phyloP scores from a whole-genome alignment of 2,113 vertebrate genomes.

The Halichoeres trimaculatus region DNA sequence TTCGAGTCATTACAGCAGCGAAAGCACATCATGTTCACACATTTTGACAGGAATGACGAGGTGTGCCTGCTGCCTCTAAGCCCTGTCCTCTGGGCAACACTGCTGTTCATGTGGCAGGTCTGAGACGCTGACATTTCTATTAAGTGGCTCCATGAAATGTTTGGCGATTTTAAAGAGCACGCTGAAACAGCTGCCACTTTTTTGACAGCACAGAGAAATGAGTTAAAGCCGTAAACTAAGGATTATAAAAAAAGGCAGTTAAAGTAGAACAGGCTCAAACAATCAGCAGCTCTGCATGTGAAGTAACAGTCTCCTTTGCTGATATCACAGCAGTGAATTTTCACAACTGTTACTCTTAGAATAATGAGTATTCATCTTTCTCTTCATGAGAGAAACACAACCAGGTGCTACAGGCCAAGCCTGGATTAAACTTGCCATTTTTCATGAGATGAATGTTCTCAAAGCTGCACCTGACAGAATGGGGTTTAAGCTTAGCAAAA shows the following conservation, averaged over 20 bases:
- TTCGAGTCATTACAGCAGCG: slow-evolving; percentile 13
- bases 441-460: slow-evolving; percentile 71
- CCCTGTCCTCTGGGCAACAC: slow-evolving; percentile 36
- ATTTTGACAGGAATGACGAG: slow-evolving; percentile 50
- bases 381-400: slow-evolving; percentile 36
- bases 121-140: slow-evolving; percentile 73
- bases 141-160: slow-evolving; percentile 65
- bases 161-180: slow-evolving; percentile 64
- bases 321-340: slow-evolving; percentile 21
- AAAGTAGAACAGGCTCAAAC: slow-evolving; percentile 12
- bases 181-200: slow-evolving; percentile 34
- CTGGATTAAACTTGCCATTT: slow-evolving; percentile 72
- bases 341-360: slow-evolving; percentile 46
- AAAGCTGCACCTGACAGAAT: slow-evolving; percentile 74
- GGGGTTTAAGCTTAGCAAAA: slow-evolving; percentile 70
- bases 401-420: slow-evolving; percentile 61
- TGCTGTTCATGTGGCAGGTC: slow-evolving; percentile 45
- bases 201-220: slow-evolving; percentile 56
- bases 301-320: slow-evolving; percentile 4
- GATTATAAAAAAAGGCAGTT: slow-evolving; percentile 15
- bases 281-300: slow-evolving; percentile 15
- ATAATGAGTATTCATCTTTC: slow-evolving; percentile 42
- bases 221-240: slow-evolving; percentile 21
- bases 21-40: slow-evolving; percentile 39
- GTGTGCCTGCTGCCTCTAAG: slow-evolving; percentile 1